A percentile compares a stretch with the other conserved stretches of the same genome.
These are phyloP conservation scores for Ellobius talpinus DNA, from an alignment of 2,113 vertebrate genomes.

Conservation along the genomic window DNA sequence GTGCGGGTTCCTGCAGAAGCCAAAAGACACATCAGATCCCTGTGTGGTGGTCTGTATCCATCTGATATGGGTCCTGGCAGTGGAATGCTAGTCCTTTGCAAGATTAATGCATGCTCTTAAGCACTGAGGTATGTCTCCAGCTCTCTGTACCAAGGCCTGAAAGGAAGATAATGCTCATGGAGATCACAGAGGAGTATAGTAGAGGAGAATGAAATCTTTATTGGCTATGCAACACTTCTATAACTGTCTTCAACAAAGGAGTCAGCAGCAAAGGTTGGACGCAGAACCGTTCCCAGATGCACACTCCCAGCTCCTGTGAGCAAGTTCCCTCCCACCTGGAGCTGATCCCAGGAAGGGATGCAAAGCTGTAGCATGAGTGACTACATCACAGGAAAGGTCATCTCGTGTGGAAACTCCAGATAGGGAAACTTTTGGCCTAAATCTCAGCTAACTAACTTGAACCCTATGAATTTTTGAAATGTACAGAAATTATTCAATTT, in stretches of 20 bases:
- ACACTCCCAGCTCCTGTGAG: neutral
- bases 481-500: neutral
- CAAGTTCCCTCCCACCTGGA: neutral
- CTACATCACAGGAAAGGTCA: neutral
- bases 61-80: neutral
- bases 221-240: neutral
- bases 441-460: neutral
- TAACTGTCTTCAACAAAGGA: neutral
- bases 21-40: too few relatives aligned
- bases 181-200: neutral
- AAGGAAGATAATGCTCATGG: neutral
- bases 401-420: neutral
- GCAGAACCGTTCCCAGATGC: neutral
- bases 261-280: neutral
- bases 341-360: neutral
- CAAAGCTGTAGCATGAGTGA: neutral
- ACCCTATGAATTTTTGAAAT: neutral
- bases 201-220: neutral
- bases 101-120: fast-evolving
- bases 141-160: neutral
- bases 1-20: neutral
- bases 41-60: too few relatives aligned
- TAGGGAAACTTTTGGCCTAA: neutral
- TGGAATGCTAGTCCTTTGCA: neutral
- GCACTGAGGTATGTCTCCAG: too few relatives aligned